Conservation (phyloP, 2,797 vertebrate species). For the Pseudochaenichthys georgianus region DNA sequence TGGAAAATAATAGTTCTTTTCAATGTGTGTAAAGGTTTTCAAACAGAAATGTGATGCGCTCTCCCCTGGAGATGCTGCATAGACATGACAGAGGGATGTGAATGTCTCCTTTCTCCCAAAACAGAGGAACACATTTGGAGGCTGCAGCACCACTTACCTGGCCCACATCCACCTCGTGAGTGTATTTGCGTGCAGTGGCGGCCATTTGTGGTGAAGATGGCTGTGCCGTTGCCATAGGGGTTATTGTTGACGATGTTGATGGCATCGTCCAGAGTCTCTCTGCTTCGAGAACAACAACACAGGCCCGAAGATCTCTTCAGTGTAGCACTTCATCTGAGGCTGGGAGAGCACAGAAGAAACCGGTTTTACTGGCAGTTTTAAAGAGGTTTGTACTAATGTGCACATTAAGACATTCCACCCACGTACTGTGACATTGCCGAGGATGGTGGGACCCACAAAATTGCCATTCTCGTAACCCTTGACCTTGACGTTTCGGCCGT, state of each 20-base stretch:
- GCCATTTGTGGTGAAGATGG: conserved; percentile 98
- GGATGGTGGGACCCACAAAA: conserved; percentile 96
- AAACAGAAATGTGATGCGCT: conserved; percentile 66
- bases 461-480: conserved; percentile 96
- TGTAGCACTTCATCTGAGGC: conserved; percentile 96
- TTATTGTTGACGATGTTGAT: conserved; percentile 93
- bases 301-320: conserved; percentile 96
- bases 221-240: conserved; percentile 96
- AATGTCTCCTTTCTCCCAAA: conserved; percentile 74
- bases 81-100: conserved; percentile 71
- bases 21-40: conserved; percentile 56
- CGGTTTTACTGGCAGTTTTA: neutral
- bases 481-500: conserved; percentile 92
- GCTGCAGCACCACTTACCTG: conserved; percentile 88
- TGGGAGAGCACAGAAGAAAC: conserved; percentile 67
- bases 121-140: conserved; percentile 65
- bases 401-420: conserved; percentile 1
- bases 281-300: conserved; percentile 93
- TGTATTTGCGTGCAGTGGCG: conserved; percentile 95
- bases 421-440: conserved; percentile 90
- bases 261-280: conserved; percentile 93
- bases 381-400: neutral
- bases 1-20: conserved; percentile 71
- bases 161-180: conserved; percentile 94
- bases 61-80: conserved; percentile 52